phyloP scores from a whole-genome alignment of 2,888 invertebrate species.

The Hoplodrina ambigua region DNA sequence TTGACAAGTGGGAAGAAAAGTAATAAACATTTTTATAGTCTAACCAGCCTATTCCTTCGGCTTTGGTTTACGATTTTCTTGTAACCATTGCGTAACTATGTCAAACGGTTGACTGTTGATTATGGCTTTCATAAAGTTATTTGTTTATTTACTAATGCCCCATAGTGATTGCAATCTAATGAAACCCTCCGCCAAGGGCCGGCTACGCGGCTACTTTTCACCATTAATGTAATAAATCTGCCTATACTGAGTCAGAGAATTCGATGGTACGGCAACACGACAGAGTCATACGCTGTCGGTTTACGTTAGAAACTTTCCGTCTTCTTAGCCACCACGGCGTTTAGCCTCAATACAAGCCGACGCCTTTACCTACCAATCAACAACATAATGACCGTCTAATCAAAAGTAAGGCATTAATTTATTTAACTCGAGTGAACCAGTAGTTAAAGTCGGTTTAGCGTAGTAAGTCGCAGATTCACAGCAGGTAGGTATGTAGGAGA shows the following conservation, averaged over 20 bases:
- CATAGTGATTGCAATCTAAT: conserved; percentile 43
- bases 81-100: conserved; percentile 71
- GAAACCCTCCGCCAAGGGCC: conserved; percentile 15
- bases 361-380: conserved; percentile 74
- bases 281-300: conserved; percentile 49
- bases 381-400: conserved; percentile 76
- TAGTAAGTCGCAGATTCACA: conserved; percentile 73
- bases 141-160: conserved; percentile 57
- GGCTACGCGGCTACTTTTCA: conserved; percentile 34
- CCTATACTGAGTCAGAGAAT: conserved; percentile 14
- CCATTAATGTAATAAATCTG: conserved; percentile 40
- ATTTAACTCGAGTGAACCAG: conserved; percentile 69
- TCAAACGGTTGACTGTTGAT: conserved; percentile 59
- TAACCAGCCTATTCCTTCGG: conserved; percentile 76
- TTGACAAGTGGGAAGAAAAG: conserved; percentile 85
- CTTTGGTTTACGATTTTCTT: conserved; percentile 75
- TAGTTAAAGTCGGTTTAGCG: conserved; percentile 71
- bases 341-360: conserved; percentile 71
- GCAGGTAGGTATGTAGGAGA: conserved; percentile 65
- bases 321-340: conserved; percentile 53
- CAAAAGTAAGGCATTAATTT: conserved; percentile 73
- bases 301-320: conserved; percentile 56
- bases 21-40: conserved; percentile 85
- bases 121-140: conserved; percentile 63
- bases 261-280: conserved; percentile 29